phyloP scores from a whole-genome alignment of 2,888 invertebrate genomes.

The Phortica magna region DNA sequence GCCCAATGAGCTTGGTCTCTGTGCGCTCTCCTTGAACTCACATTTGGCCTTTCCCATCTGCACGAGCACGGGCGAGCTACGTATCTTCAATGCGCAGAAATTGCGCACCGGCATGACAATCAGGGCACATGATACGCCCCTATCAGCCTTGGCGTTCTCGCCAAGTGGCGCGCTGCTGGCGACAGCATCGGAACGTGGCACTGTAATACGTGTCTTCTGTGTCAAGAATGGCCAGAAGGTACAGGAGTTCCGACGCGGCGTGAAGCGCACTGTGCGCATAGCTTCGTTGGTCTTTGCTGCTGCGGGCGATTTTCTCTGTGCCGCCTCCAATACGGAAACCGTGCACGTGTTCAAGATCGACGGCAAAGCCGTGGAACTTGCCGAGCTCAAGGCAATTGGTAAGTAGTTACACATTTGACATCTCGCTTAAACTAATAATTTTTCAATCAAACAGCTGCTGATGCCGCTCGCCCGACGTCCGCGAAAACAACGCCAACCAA shows the following conservation, averaged over 20 bases:
- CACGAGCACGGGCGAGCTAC: constrained; percentile 73
- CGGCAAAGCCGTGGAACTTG: constrained; percentile 69
- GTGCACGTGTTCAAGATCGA: constrained; percentile 78
- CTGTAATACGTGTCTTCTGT: constrained; percentile 78
- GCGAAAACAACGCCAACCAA: constrained; percentile 32
- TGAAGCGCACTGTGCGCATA: constrained; percentile 76
- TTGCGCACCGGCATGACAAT: constrained; percentile 72
- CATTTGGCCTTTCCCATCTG: constrained; percentile 77
- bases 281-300: constrained; percentile 76
- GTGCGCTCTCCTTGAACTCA: constrained; percentile 75
- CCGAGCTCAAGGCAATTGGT: constrained; percentile 69
- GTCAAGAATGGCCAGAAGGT: constrained; percentile 77
- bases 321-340: constrained; percentile 78
- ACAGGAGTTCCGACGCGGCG: constrained; percentile 77
- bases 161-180: constrained; percentile 75
- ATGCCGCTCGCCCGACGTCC: constrained; percentile 33
- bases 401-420: constrained; percentile 26
- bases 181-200: constrained; percentile 77
- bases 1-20: constrained; percentile 75
- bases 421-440: background rate
- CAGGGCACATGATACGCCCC: constrained; percentile 75
- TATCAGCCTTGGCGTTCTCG: constrained; percentile 77
- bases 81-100: constrained; percentile 76
- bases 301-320: constrained; percentile 74
- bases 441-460: constrained; percentile 1